Base-by-base conservation (phyloP, 2,888 invertebrate genomes). In the Enoplolaimus lenunculus region DNA sequence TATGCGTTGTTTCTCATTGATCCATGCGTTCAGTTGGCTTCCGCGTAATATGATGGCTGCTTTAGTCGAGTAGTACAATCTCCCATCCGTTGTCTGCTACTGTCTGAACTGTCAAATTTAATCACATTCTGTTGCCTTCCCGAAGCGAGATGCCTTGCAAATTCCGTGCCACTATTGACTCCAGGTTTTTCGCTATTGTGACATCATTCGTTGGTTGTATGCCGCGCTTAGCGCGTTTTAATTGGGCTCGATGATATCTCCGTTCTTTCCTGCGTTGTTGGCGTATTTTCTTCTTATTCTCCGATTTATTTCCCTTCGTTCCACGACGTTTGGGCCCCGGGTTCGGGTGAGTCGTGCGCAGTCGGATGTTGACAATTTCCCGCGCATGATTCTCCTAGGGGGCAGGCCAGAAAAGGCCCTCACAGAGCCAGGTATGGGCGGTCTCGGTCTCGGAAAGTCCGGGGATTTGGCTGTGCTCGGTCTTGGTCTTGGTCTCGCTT, bases 281-380 rank as follows among this genome's bases (percentile, higher is more conserved):
- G 29, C 62, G 62, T 29, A 29, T 62, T 62, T 31, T 62, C 31
- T 62, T 62, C 13, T 31, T 3, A 16, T 62, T 29, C 7, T 62
- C 62, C 31, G 62, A 29, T n/a, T 62, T 62, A 62, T 62, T 31
- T 13, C 62, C 29, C n/a, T 62, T 26, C 16, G 16, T 31, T 45
- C 45, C 45, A 29, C 62, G 28, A 62, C 62, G 28, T 62, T 31
- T 3, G 28, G 62, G 62, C 7, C 62, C 62, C 62, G 62, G 62
- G n/a, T 62, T 62, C 7, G 62, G 62, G 62, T 62, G 62, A 7
- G 28, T 62, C 7, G 62, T 62, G 28, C 62, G 45, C 45, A 45
- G 45, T 21, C 45, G 45, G 45, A 45, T 45, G 7, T 45, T 45
- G 7, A 45, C 45, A 13, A 45, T 45, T 45, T 45, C 45, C 45